These are phyloP conservation scores for Amphimallon solstitiale DNA, from an alignment of 2,888 invertebrate genomes.

Conservation along the genomic window DNA sequence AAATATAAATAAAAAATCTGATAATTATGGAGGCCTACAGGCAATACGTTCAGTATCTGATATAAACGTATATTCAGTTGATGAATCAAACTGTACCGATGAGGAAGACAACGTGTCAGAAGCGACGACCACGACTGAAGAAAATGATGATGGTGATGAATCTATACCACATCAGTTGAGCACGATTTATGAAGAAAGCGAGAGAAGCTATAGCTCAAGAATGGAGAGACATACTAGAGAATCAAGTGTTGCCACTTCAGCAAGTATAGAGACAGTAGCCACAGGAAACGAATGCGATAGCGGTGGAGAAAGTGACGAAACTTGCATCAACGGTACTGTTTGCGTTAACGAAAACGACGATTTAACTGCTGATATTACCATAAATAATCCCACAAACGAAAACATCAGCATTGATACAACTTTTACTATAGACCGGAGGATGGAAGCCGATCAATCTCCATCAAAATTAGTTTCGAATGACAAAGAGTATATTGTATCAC, in stretches of 20 bases:
- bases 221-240: conserved; percentile 50
- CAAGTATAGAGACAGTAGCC: conserved; percentile 53
- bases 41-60: conserved; percentile 67
- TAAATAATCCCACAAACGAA: conserved; percentile 1
- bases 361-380: conserved; percentile 3
- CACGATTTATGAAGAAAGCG: conserved; percentile 71
- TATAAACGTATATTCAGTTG: conserved; percentile 62
- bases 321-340: conserved; percentile 13
- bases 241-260: conserved; percentile 55
- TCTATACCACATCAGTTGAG: conserved; percentile 66
- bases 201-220: conserved; percentile 60
- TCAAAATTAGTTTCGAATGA: conserved; percentile 8
- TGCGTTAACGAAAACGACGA: conserved; percentile 13
- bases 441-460: conserved; percentile 4
- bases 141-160: conserved; percentile 55
- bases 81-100: conserved; percentile 40
- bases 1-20: conserved; percentile 18
- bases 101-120: conserved; percentile 41
- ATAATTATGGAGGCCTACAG: conserved; percentile 55
- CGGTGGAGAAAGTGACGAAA: conserved; percentile 29
- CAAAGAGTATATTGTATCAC: background rate
- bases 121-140: conserved; percentile 42
- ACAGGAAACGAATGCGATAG: conserved; percentile 14
- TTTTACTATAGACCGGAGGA: conserved; percentile 27
- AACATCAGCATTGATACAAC: conserved; percentile 18